Base-by-base conservation (phyloP, 2,888 invertebrate species). In the Dicranocentrus wangi region DNA sequence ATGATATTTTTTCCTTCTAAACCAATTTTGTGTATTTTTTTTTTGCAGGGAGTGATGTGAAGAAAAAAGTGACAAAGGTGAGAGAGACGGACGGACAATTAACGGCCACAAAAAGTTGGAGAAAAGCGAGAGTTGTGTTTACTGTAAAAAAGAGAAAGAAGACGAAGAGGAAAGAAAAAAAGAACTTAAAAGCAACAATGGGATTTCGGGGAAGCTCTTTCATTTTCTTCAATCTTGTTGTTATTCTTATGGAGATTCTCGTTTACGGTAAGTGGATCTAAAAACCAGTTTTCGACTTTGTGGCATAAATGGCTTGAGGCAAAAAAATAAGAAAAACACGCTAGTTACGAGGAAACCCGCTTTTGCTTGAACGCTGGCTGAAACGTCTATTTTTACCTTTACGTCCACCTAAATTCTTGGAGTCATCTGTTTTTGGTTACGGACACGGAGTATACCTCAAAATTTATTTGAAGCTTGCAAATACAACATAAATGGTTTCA, bases 241-340 rank as follows among this genome's bases (percentile, higher is more conserved):
- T 85, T 65, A 83, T 86, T 55, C 82, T 85, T 47, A 80, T 86
- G 81, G 83, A 85, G 70, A 84, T 86, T 69, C 83, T 86, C 73
- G 77, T 86, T 71, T 86, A 86, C 83, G 86, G 86, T 86, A 85
- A 86, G 86, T 39, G 13, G 8, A 13, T 39, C 39, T 7, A 47
- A 47, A 32, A 32, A 32, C 3, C 10, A 32, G 32, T 7, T 32
- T 32, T 32, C n/a, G n/a, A n/a, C n/a, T n/a, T n/a, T n/a, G n/a
- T n/a, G n/a, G n/a, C n/a, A n/a, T n/a, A n/a, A n/a, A n/a, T n/a
- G n/a, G n/a, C n/a, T n/a, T n/a, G n/a, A n/a, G n/a, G n/a, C n/a
- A n/a, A n/a, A n/a, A n/a, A n/a, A n/a, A n/a, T n/a, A n/a, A n/a
- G n/a, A n/a, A n/a, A n/a, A n/a, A n/a, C n/a, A n/a, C n/a, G n/a